Base-by-base conservation (phyloP, 1,140 invertebrate species). In the Acromyrmex heyeri region DNA sequence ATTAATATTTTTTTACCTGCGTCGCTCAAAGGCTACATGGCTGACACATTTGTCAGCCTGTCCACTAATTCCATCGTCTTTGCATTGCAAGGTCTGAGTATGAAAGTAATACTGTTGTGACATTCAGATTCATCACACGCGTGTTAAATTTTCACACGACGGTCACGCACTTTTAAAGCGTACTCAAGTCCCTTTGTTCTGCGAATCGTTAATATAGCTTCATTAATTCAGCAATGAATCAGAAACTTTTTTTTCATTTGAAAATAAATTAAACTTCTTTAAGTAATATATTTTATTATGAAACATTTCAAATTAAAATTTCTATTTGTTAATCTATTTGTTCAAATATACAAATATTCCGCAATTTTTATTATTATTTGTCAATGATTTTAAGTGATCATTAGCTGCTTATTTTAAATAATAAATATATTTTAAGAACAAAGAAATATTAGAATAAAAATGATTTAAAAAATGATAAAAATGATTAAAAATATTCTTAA, bases 81-180 rank as follows among this genome's bases (percentile, higher is more conserved):
- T 21, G 5, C n/a, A n/a, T 34, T 34, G 5, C 64, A 24, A 78
- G 6, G 12, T 53, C 16, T 57, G 16, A n/a, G 6, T 30, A 18
- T 50, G 38, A 38, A 81, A 81, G 10, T 30, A 81, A 81, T 57
- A 6, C 30, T 30, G 6, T 55, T 48, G 65, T 44, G 34, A 72
- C 8, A 57, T 88, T 64, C 65, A 78, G 34, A 89, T 89, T 89
- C 79, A 18, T 55, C 16, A 16, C 67, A 79, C 73, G 73, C 65
- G 53, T 62, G 50, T 55, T 7, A 48, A 34, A 76, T 73, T 64
- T 76, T 87, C 30, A 30, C 50, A 44, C n/a, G 57, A 55, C 57
- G 16, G 87, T 85, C 65, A 85, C 72, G 79, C 38, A 6, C 86
- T 55, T 81, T 70, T 69, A 55, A 69, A 53, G 14, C 55, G 44